These are phyloP conservation scores for Drosophila nigricruria DNA, from an alignment of 2,888 invertebrate genomes.

Conservation along the genomic window DNA sequence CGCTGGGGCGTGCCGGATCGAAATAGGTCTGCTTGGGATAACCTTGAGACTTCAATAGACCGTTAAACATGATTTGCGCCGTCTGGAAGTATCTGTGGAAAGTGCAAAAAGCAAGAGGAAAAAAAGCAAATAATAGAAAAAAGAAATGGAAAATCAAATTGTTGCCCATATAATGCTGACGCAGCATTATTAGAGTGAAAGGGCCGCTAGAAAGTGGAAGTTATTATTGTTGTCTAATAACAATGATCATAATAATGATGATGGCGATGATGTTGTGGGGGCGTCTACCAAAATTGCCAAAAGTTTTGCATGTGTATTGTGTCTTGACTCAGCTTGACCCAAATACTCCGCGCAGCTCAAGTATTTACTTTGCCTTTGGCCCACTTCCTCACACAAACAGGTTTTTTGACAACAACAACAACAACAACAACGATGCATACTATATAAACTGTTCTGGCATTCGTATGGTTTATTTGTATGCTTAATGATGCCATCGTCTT, in stretches of 20 bases:
- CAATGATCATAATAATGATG: conserved; percentile 19
- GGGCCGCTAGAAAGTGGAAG: conserved; percentile 79
- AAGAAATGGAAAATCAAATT: conserved; percentile 30
- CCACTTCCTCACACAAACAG: conserved; percentile 64
- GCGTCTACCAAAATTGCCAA: conserved; percentile 25
- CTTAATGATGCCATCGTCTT: conserved; percentile 55
- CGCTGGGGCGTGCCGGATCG: conserved; percentile 89
- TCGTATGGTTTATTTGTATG: conserved; percentile 57
- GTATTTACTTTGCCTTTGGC: conserved; percentile 59
- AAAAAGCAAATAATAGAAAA: background rate
- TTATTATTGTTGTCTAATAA: conserved; percentile 56
- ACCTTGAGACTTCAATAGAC: conserved; percentile 91
- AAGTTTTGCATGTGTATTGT: conserved; percentile 13
- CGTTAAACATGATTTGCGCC: conserved; percentile 90
- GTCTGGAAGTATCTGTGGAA: conserved; percentile 89
- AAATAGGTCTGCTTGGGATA: conserved; percentile 90
- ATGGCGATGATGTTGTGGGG: background rate
- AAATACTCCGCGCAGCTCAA: conserved; percentile 45
- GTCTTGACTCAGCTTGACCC: conserved; percentile 34
- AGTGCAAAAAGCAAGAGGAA: conserved; percentile 15
- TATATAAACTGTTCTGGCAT: conserved; percentile 45
- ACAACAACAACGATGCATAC: conserved; percentile 7
- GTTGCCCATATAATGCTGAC: conserved; percentile 48
- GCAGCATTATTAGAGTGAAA: conserved; percentile 70
- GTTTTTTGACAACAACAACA: conserved; percentile 40